Base-by-base conservation (phyloP, 2,797 vertebrate genomes). In the Vireo griseus region DNA sequence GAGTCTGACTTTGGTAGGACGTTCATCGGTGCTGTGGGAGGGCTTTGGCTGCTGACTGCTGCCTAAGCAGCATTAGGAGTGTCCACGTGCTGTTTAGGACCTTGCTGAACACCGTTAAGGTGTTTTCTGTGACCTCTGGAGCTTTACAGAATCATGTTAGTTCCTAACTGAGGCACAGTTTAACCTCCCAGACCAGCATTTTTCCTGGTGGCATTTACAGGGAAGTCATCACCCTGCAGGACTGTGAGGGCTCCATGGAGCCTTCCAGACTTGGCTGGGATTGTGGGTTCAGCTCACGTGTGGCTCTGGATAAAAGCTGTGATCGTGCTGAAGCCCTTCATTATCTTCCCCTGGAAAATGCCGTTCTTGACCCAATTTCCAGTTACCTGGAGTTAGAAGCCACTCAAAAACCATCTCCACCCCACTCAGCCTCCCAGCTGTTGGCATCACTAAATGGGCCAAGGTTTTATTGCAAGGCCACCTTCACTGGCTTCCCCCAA, bases 21-120 rank as follows among this genome's bases (percentile, higher is more conserved):
- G 2, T 40, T 55, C 11, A 0, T 31, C 29, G 13, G 28, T 31
- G 31, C 59, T 33, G 58, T 0, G 0, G 15, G 16, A 48, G 69
- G 48, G 44, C 37, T 4, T 33, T 73, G 73, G 67, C 67, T 90
- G 88, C 59, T 67, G 57, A 4, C 61, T 85, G 66, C 58, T 57
- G 26, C 16, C 80, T 76, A 5, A 81, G 86, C 39, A 88, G 83
- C 72, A 42, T 21, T 67, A 31, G 2, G n/a, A 85, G 37, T 16
- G 45, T 28, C 68, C 50, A 28, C 0, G 2, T 52, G 61, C 45
- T 55, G 59, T 28, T 82, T 15, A 55, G 87, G 67, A 33, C 42
- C 26, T 55, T 55, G 48, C 52, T 85, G 78, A 87, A 35, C 52
- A 75, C 24, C 13, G 1, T 20, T 16, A n/a, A 26, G 44, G 12